Base-by-base conservation (phyloP, 1,140 invertebrate genomes). In the Scaptomyza montana region DNA sequence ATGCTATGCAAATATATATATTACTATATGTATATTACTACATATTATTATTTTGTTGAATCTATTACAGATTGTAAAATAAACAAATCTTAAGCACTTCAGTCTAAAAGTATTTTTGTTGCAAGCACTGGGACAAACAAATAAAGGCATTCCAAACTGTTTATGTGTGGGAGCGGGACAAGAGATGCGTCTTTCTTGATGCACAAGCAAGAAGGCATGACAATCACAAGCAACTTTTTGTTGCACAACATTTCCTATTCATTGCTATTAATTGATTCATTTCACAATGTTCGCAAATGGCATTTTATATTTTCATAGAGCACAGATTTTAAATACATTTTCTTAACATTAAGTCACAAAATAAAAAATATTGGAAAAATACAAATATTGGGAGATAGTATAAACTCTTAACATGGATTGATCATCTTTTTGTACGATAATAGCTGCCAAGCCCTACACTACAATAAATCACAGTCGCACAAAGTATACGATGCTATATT, bases 241-340 rank as follows among this genome's bases (percentile, higher is more conserved):
- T 25, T 49, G 47, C 19, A 41, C 39, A n/a, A 8, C n/a, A 43
- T 43, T 56, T 43, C 6, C 43, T 19, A 43, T 28, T 55, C 36
- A 55, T 55, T 21, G 5, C 10, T 25, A n/a, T 39, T 2, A 55
- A 21, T 56, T 10, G 5, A 12, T 43, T 16, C 9, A 3, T 25
- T 25, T 25, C 21, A 25, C 21, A 25, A 25, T 4, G 2, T 25
- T 25, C 21, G 21, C 2, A 25, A 25, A 25, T 25, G 21, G 21
- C 21, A 25, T 25, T 25, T 1, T 25, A 25, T 25, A 25, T 25
- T 25, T 25, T 25, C 21, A 16, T 16, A 25, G 21, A 25, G 21
- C 21, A 39, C 36, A 39, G 36, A 12, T 25, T 25, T 25, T 1
- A 10, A 12, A 3, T 39, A 10, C 36, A 39, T 12, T 12, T 39